phyloP scores from a whole-genome alignment of 2,113 vertebrate species.

The Menidia beryllina region DNA sequence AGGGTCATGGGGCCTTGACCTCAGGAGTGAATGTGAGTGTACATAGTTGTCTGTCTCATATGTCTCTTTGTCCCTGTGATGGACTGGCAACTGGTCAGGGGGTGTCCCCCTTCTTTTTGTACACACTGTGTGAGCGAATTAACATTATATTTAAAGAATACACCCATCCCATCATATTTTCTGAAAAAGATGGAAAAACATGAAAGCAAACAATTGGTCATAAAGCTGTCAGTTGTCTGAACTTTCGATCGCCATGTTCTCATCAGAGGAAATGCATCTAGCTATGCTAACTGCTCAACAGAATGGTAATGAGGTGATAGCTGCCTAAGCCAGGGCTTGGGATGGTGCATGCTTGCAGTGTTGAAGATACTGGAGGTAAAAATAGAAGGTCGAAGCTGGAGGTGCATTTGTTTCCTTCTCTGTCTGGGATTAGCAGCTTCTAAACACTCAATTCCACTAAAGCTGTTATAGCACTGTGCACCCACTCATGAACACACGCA shows the following conservation, averaged over 20 bases:
- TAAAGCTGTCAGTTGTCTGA: conserved; percentile 15
- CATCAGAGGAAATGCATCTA: conserved; percentile 29
- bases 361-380: conserved; percentile 65
- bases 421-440: conserved; percentile 58
- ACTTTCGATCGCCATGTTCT: conserved; percentile 31
- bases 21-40: no score
- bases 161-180: not conserved
- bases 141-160: not conserved
- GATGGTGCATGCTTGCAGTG: conserved; percentile 53
- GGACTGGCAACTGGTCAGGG: no score
- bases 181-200: conserved; percentile 15
- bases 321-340: conserved; percentile 37
- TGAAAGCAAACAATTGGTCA: conserved; percentile 5
- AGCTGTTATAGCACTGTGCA: conserved; percentile 36
- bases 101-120: no score
- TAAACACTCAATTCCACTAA: conserved; percentile 55
- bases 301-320: conserved; percentile 78
- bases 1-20: no score
- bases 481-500: conserved; percentile 6
- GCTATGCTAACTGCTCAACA: conserved; percentile 65
- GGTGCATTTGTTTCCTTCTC: conserved; percentile 60
- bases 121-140: no score
- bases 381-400: conserved; percentile 63
- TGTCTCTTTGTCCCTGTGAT: no score
- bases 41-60: no score